Evolutionary conservation across 2,888 invertebrate genomes (phyloP), one percentile per base, ranked within the genome.

Genomic region (Teleiodes luculella): DNA sequence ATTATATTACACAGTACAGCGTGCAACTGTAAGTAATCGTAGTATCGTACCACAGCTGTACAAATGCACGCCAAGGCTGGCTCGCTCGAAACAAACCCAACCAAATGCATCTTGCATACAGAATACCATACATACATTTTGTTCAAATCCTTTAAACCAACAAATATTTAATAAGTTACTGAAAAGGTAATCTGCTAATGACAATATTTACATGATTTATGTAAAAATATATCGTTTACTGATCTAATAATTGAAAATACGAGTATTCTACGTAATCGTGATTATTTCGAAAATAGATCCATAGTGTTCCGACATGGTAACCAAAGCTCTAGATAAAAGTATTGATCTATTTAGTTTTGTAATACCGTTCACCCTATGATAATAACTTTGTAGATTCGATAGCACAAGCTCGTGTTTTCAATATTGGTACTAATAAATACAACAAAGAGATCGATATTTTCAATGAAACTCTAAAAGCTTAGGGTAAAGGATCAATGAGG

Each of bases 51-150:
- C n/a, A 16, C 80, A 80, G 80, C 80, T 82, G 81, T 67, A 70
- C 71, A 79, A 81, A 80, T 72, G 70, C 68, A 60, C 66, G 63
- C 66, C 76, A 80, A 78, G 81, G 80, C 68, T 73, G 67, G 61
- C 63, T 51, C 36, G 14, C 59, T 74, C 70, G 67, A 72, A 72
- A 72, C 72, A 66, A 62, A 52, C 56, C 59, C 50, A 57, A 52
- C 56, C 59, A 49, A 57, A 55, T 55, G 59, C 64, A 56, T 57
- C 61, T 61, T 14, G 3, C 14, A 4, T n/a, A n/a, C n/a, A n/a
- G n/a, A n/a, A n/a, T n/a, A n/a, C n/a, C n/a, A n/a, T n/a, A n/a
- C n/a, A n/a, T n/a, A n/a, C n/a, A n/a, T n/a, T n/a, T n/a, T n/a
- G n/a, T n/a, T n/a, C n/a, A n/a, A n/a, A n/a, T n/a, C n/a, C n/a